Base-by-base conservation (phyloP, 2,797 vertebrate genomes). In the Danionella dracula region DNA sequence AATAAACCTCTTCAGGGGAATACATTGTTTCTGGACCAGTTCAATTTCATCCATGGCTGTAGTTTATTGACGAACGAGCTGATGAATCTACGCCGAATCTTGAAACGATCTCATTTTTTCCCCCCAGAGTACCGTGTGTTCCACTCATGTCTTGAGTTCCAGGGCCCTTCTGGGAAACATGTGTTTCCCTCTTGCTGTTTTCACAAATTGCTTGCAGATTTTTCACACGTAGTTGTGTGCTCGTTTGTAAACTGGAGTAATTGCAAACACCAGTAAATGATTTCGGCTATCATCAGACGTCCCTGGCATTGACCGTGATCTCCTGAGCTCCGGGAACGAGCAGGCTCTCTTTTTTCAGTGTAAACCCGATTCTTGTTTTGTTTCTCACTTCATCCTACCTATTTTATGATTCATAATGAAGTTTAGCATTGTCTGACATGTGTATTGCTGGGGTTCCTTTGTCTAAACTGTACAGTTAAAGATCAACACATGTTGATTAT, bases 191-290 rank as follows among this genome's bases (percentile, higher is more conserved):
- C 59, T 72, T 34, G 38, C 42, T 49, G 54, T 76, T 76, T 72
- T 86, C 84, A 65, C 88, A 90, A 89, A 90, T 89, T 87, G 84
- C 85, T 89, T 85, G 78, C 89, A 90, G 85, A 87, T 85, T 87
- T 89, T 88, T 89, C 85, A 87, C 89, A 89, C 86, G 77, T 88
- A 88, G 86, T 89, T 88, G 88, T 76, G 74, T 76, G 82, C 80
- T 57, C 84, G 66, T 88, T 88, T 88, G 84, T 87, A 84, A 87
- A 88, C 83, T 82, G 66, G 31, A 82, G 81, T 86, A 84, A 87
- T 84, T 88, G 79, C 83, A 81, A 81, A 79, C 79, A 75, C 79
- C 20, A 67, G 66, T 58, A 34, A 72, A 41, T 64, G 67, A 70
- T 79, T 78, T 76, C 50, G 66, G 66, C 77, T 75, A 60, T 81